Base-by-base conservation (phyloP, 2,888 invertebrate genomes). In the Leptothorax acervorum region DNA sequence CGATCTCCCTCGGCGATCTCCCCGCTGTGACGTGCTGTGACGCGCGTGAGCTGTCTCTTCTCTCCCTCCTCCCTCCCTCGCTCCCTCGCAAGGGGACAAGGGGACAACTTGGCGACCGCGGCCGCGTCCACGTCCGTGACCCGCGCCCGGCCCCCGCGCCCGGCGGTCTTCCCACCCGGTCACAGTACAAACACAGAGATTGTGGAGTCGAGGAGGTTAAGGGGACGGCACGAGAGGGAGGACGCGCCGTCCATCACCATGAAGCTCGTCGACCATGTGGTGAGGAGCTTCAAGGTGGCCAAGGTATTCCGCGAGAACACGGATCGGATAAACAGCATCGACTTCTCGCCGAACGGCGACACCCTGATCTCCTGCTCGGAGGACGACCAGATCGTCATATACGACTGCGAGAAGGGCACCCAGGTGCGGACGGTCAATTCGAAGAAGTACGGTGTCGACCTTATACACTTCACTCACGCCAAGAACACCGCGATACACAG, bases 371-470 rank as follows among this genome's bases (percentile, higher is more conserved):
- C 99, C 3, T 99, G 99, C 95, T 98, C 99, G 94, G 99, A 99
- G 95, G 99, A 99, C 95, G 99, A 99, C 95, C 99, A 99, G 95
- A 99, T 99, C 93, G 99, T 99, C 75, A 99, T 99, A 90, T 99
- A 99, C 95, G 99, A 99, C 95, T 99, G 99, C 95, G 98, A 99
- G 95, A 99, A 99, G 94, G 99, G 99, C 90, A 98, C 98, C 91
- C 98, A 99, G 94, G 98, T 99, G 93, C 97, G 99, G 85, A 99
- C 99, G 78, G 97, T 99, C 1, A 99, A 99, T 95, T 99, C 99
- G 92, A 99, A 99, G 95, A 99, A 99, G 95, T 99, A 99, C 96
- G 99, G 99, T 79, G 99, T 99, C 35, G 99, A 99, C 95, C 95
- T 99, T 89, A 99, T 99, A 93, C 98, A 99, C 94, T 99, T 99